Conservation (phyloP, 2,797 vertebrate species). For the Botia almorhae region DNA sequence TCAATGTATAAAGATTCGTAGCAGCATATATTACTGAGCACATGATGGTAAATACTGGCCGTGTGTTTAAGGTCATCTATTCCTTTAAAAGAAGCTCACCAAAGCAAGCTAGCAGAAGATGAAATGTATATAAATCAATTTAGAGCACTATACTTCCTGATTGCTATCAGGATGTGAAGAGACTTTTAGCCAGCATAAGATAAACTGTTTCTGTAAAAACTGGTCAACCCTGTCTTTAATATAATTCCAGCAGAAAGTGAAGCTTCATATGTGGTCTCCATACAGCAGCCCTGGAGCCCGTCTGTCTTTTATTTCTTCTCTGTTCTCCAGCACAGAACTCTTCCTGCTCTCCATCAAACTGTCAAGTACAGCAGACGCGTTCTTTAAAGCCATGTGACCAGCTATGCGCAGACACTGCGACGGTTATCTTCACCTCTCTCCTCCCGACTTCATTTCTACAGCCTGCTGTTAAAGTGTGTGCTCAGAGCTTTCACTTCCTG, state of each 20-base stretch:
- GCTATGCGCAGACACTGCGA: constrained; percentile 16
- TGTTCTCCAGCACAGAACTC: neutral
- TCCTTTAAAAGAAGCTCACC: neutral
- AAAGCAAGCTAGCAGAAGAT: too few relatives aligned
- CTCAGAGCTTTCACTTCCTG: neutral
- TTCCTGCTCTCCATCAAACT: constrained; percentile 3
- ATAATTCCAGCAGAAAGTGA: neutral
- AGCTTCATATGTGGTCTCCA: neutral
- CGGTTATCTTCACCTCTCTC: constrained; percentile 21
- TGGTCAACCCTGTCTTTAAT: neutral
- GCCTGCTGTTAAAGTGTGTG: constrained; percentile 20
- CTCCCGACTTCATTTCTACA: neutral
- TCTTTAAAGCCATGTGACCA: neutral
- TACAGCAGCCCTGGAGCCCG: too few relatives aligned
- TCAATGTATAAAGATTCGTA: too few relatives aligned
- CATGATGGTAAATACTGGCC: too few relatives aligned
- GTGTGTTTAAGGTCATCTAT: neutral
- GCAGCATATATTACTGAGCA: too few relatives aligned
- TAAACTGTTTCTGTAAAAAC: too few relatives aligned
- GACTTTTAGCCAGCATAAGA: too few relatives aligned
- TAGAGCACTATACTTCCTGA: too few relatives aligned
- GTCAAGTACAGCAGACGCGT: neutral
- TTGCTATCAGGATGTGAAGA: too few relatives aligned
- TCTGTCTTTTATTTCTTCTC: neutral
- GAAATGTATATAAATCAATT: too few relatives aligned